phyloP scores from a whole-genome alignment of 2,888 invertebrate species.

The Uloborus plumipes region DNA sequence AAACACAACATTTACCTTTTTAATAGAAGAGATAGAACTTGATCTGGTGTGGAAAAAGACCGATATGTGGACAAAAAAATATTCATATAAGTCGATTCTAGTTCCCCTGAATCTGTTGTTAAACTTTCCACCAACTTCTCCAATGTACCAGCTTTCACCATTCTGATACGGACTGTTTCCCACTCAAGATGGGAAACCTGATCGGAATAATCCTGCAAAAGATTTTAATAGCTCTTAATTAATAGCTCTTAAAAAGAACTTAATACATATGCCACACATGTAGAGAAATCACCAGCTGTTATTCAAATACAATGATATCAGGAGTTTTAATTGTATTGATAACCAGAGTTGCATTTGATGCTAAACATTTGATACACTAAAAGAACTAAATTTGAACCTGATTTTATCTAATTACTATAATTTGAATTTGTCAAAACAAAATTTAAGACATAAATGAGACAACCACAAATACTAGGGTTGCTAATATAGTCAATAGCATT shows the following conservation, averaged over 20 bases:
- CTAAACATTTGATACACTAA: no score
- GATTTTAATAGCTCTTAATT: not conserved
- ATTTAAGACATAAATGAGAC: no score
- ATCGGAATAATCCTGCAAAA: slow-evolving; percentile 48
- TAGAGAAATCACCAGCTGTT: no score
- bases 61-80: slow-evolving; percentile 96
- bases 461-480: no score
- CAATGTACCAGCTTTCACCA: slow-evolving; percentile 94
- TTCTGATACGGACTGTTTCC: slow-evolving; percentile 96
- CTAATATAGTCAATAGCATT: no score
- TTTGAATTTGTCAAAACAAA: no score
- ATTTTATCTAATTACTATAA: no score
- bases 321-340: no score
- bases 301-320: no score
- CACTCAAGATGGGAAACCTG: slow-evolving; percentile 81
- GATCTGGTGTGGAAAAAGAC: slow-evolving; percentile 88
- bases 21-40: slow-evolving; percentile 86
- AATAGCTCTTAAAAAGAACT: not conserved
- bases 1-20: slow-evolving; percentile 72
- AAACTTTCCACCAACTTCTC: slow-evolving; percentile 93
- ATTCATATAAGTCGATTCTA: slow-evolving; percentile 97
- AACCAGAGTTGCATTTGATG: no score
- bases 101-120: slow-evolving; percentile 93
- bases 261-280: not conserved
- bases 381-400: no score